Percentiles rank a stretch among this genome's conserved stretches.
These are phyloP conservation scores for Siniperca undulata DNA, from an alignment of 2,797 vertebrate species.

Conservation along the genomic window DNA sequence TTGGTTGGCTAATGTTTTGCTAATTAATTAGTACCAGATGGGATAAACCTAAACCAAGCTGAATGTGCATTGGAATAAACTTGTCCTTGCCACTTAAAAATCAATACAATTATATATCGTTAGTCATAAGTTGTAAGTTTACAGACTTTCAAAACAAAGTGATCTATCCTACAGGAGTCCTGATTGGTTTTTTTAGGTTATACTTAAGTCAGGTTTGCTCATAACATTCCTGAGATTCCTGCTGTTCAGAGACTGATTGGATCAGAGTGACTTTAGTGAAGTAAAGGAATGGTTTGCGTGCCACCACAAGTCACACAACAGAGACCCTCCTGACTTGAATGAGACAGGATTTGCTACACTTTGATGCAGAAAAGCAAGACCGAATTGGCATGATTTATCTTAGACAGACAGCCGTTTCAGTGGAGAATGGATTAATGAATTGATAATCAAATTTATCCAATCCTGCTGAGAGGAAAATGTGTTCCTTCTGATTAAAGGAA, in stretches of 20 bases:
- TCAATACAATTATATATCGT: neutral
- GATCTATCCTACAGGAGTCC: neutral
- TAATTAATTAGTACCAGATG: neutral
- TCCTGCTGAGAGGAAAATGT: neutral
- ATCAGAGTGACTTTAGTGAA: constrained; percentile 51
- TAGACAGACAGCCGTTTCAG: neutral
- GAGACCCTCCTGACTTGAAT: neutral
- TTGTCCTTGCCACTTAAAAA: neutral
- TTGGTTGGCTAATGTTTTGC: neutral
- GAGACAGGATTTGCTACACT: neutral
- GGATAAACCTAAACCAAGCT: neutral
- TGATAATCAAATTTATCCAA: neutral
- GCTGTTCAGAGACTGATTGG: constrained; percentile 46
- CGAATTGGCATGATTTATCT: neutral
- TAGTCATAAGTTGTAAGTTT: neutral
- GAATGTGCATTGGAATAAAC: neutral
- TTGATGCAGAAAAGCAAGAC: neutral
- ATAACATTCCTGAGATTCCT: constrained; percentile 68
- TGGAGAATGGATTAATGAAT: neutral
- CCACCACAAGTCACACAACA: constrained; percentile 37
- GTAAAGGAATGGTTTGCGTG: constrained; percentile 59
- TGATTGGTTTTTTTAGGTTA: neutral
- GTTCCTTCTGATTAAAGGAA: neutral
- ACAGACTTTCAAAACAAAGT: neutral
- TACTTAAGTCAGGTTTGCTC: constrained; percentile 17